phyloP scores from a whole-genome alignment of 2,888 invertebrate species.

The Phytoseiulus persimilis region DNA sequence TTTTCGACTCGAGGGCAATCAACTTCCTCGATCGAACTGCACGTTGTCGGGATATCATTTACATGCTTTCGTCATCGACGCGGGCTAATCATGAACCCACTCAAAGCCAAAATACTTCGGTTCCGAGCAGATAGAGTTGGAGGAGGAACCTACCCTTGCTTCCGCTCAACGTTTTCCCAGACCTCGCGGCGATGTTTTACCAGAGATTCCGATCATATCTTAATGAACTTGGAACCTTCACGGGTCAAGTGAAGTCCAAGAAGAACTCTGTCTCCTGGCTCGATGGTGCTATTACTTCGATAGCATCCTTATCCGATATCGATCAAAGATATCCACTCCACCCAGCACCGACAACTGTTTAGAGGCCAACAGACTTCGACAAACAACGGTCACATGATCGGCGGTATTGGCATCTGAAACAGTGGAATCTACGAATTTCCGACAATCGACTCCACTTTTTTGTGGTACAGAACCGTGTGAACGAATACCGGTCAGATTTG shows the following conservation, averaged over 20 bases:
- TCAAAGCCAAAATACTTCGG: too few relatives aligned
- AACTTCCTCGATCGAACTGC: neutral
- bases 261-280: neutral
- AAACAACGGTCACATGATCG: too few relatives aligned
- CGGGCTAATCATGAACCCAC: too few relatives aligned
- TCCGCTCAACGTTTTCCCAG: neutral
- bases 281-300: neutral
- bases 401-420: too few relatives aligned
- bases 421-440: neutral
- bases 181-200: neutral
- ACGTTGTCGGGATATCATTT: too few relatives aligned
- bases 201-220: neutral
- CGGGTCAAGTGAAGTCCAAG: neutral
- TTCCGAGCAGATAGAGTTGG: too few relatives aligned
- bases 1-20: neutral
- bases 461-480: neutral
- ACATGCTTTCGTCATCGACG: too few relatives aligned
- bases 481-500: slow-evolving; percentile 5
- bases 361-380: too few relatives aligned
- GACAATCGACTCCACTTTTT: neutral
- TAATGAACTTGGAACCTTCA: neutral
- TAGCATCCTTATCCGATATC: neutral
- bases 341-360: neutral
- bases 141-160: too few relatives aligned
- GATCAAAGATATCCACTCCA: neutral